Conservation (phyloP, 1,140 invertebrate species). For the Heliothis virescens region DNA sequence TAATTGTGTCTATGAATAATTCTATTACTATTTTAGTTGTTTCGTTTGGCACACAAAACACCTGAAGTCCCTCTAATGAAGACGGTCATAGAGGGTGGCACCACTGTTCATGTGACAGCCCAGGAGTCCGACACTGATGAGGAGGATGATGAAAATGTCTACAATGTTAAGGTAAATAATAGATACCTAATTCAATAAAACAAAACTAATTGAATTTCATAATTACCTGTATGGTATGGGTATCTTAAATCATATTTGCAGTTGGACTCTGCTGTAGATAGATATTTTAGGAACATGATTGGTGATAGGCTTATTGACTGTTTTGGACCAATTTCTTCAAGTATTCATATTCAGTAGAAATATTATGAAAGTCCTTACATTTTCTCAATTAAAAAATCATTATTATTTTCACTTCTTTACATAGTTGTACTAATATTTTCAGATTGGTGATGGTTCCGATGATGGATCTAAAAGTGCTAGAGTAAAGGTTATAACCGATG, state of each 20-base stretch:
- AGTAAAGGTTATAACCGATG: constrained; percentile 70
- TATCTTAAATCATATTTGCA: not conserved
- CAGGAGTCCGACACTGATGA: constrained; percentile 79
- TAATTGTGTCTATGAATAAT: too few species aligned
- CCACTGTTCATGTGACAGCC: constrained; percentile 84
- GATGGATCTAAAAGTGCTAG: constrained; percentile 64
- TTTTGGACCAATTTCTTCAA: too few species aligned
- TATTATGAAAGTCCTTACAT: too few species aligned
- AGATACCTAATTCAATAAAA: not conserved
- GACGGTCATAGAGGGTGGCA: constrained; percentile 70
- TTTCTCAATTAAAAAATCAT: too few species aligned
- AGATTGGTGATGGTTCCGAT: constrained; percentile 72
- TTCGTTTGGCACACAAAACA: constrained; percentile 30
- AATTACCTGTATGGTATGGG: not conserved
- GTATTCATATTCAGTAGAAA: too few species aligned
- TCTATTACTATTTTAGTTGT: constrained; percentile 12
- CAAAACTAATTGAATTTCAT: not conserved
- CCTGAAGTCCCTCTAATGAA: constrained; percentile 56
- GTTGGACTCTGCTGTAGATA: not conserved
- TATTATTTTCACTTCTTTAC: too few species aligned
- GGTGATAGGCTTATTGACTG: too few species aligned
- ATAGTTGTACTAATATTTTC: too few species aligned
- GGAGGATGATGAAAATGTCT: constrained; percentile 77
- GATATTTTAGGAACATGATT: too few species aligned
- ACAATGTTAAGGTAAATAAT: constrained; percentile 73